Evolutionary conservation across 1,140 invertebrate species (phyloP), one percentile per base, ranked within the genome.

Genomic region (Musca vetustissima): DNA sequence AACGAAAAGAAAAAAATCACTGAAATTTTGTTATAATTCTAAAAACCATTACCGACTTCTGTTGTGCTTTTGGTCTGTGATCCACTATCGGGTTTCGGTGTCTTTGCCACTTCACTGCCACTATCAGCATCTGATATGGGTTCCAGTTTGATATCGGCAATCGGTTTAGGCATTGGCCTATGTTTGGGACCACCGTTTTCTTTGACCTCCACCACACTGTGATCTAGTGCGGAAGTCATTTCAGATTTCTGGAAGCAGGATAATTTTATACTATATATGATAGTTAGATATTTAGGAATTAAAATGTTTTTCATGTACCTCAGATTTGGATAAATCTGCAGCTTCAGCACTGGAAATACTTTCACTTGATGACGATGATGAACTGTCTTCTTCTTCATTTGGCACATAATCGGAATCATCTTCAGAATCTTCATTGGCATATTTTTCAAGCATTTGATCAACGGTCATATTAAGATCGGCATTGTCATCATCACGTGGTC

Each of bases 41-140:
- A 61, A 61, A 79, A 71, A 78, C 79, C 78, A 79, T 81, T 81
- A 81, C 78, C 79, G 77, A 76, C 75, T 69, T 71, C 75, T 69
- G 71, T 67, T 72, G 67, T 24, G 14, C 32, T 57, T 36, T 36
- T 49, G 55, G 17, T 49, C 65, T 69, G 70, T 61, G 69, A 69
- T 52, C 64, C 53, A 69, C 14, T 21, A 55, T 53, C 36, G 13
- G 28, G 59, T 59, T 70, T 49, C 24, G 64, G 69, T 14, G 21
- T 50, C 17, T 24, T 49, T n/a, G 21, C n/a, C 22, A 4, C 17
- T n/a, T 66, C 69, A 25, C 24, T 67, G 4, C 4, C 50, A 17
- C 53, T 72, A 3, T 67, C 66, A 13, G n/a, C 25, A 1, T 49
- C 48, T n/a, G 59, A 64, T 1, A 19, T 9, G 2, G 59, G 28